phyloP scores from a whole-genome alignment of 1,140 invertebrate species.

The Popillia japonica region DNA sequence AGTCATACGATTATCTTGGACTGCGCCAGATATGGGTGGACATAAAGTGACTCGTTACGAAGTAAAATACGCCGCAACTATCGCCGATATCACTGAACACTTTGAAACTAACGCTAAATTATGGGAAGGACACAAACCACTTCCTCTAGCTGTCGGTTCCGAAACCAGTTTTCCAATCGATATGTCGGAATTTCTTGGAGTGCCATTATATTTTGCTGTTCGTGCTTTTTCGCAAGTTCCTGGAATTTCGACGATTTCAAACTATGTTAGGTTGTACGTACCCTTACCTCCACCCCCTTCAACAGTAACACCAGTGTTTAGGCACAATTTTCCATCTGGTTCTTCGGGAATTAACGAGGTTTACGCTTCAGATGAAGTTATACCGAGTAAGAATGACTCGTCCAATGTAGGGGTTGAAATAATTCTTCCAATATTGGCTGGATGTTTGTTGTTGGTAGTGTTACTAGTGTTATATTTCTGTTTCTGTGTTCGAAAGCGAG shows the following conservation, averaged over 20 bases:
- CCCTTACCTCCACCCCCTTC: constrained; percentile 63
- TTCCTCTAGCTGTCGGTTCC: constrained; percentile 59
- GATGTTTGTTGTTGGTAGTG: constrained; percentile 59
- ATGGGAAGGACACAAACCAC: constrained; percentile 58
- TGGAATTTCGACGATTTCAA: constrained; percentile 64
- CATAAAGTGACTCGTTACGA: constrained; percentile 63
- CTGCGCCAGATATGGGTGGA: constrained; percentile 65
- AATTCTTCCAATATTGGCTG: constrained; percentile 60
- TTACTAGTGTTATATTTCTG: constrained; percentile 62
- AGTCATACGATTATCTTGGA: constrained; percentile 63
- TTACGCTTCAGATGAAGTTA: constrained; percentile 39
- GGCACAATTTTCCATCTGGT: constrained; percentile 56
- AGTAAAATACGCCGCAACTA: constrained; percentile 59
- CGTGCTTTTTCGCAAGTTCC: constrained; percentile 60
- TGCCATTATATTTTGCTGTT: constrained; percentile 64
- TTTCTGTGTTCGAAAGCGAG: constrained; percentile 59
- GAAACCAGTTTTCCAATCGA: constrained; percentile 62
- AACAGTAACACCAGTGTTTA: constrained; percentile 57
- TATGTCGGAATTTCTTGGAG: constrained; percentile 61
- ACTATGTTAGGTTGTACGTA: constrained; percentile 65
- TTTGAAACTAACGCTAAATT: constrained; percentile 58
- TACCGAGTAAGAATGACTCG: neutral
- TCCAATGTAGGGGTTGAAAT: constrained; percentile 57
- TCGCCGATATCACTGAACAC: constrained; percentile 62
- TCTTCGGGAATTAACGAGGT: constrained; percentile 52